Evolutionary conservation across 2,888 invertebrate genomes (phyloP), one percentile per base, ranked within the genome.

Genomic region (Choreutis nemorana): DNA sequence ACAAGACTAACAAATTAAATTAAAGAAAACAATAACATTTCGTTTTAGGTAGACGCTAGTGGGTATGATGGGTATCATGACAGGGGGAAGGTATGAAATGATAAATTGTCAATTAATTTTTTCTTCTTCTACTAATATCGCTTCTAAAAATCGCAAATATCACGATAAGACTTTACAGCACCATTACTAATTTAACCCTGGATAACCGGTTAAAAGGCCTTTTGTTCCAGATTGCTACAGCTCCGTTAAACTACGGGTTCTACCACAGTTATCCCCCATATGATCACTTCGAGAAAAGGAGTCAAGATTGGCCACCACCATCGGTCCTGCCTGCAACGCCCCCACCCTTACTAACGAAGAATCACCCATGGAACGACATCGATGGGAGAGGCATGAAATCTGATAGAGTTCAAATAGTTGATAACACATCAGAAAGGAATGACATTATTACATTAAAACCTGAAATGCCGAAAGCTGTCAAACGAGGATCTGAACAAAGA

Each of bases 201-300:
- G 62, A 57, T 77, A 70, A 78, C 61, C 58, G 38, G 59, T 71
- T 78, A 73, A 78, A 49, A 80, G 78, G 59, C 68, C 60, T 78
- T 78, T 65, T 72, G 66, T 67, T 67, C 63, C 60, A 85, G 84
- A 82, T 87, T 48, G 87, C 88, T 47, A 81, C 87, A 43, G 88
- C 81, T 66, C 87, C 89, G 58, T 51, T 90, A 35, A 89, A 84
- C 71, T 90, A 90, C 52, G 90, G 90, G 11, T 81, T 89, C 28
- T 90, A 90, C 55, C 86, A 87, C 36, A 58, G 81, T 3, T 78
- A 82, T 31, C 80, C 77, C 43, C 56, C 66, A 7, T 64, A 73
- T 38, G 75, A 75, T n/a, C 68, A 73, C 42, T 71, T 62, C 30
- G 79, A 79, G 36, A 75, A 67, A 40, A 48, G 80, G 36, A 71